These are phyloP conservation scores for Eupithecia centaureata DNA, from an alignment of 2,888 invertebrate species.

Conservation along the genomic window DNA sequence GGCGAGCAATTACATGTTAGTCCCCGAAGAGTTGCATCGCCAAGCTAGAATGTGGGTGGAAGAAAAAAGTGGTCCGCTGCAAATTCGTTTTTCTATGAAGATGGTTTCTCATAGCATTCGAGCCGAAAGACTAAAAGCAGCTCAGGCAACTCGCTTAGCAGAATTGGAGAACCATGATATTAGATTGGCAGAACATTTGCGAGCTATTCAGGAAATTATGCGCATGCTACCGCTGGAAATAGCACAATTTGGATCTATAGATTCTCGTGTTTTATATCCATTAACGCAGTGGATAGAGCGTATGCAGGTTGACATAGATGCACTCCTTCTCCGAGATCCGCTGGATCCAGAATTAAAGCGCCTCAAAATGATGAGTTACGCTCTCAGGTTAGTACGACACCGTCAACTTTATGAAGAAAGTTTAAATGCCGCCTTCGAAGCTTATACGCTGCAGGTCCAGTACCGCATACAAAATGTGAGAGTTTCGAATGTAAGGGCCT, in stretches of 20 bases:
- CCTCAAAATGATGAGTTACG: constrained; percentile 69
- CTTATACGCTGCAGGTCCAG: constrained; percentile 54
- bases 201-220: constrained; percentile 59
- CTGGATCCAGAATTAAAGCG: constrained; percentile 57
- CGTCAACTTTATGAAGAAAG: constrained; percentile 63
- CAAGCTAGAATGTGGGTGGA: constrained; percentile 68
- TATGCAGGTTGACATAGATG: constrained; percentile 55
- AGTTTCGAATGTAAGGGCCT: constrained; percentile 65
- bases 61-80: constrained; percentile 56
- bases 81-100: constrained; percentile 67
- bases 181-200: constrained; percentile 65
- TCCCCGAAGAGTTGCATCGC: constrained; percentile 60
- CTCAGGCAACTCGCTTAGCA: constrained; percentile 55
- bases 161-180: constrained; percentile 64
- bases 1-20: constrained; percentile 54
- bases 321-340: constrained; percentile 47
- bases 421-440: constrained; percentile 51
- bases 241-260: constrained; percentile 54
- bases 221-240: constrained; percentile 56
- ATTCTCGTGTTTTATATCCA: constrained; percentile 63
- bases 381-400: constrained; percentile 59
- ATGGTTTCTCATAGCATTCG: constrained; percentile 66
- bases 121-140: constrained; percentile 63
- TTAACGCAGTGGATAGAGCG: constrained; percentile 55
- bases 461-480: constrained; percentile 64